Conservation (phyloP, 2,888 invertebrate species). For the Hemicrepidius hirtus region DNA sequence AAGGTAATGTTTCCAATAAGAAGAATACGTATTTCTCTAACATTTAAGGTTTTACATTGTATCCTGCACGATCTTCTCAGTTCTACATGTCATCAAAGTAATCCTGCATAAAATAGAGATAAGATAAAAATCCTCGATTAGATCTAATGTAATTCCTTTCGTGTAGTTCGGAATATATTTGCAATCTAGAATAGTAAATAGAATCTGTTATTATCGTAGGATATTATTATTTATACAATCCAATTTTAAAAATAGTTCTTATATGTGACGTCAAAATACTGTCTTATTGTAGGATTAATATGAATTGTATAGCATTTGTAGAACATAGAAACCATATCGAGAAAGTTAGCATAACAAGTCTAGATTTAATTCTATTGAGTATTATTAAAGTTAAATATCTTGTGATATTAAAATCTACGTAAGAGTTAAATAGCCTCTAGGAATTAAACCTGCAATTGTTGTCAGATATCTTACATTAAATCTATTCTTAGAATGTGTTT, state of each 20-base stretch:
- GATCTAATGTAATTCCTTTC: slow-evolving; percentile 4
- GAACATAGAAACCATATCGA: slow-evolving; percentile 40
- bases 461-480: slow-evolving; percentile 24
- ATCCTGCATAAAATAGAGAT: background rate
- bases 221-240: background rate
- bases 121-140: background rate
- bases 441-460: slow-evolving; percentile 28
- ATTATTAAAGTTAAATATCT: slow-evolving; percentile 39
- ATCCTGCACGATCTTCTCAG: background rate
- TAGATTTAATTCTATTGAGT: slow-evolving; percentile 26
- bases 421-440: slow-evolving; percentile 33
- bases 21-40: background rate
- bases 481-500: slow-evolving; percentile 31
- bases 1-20: background rate
- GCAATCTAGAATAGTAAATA: slow-evolving; percentile 9
- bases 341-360: slow-evolving; percentile 5
- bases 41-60: background rate
- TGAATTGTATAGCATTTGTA: slow-evolving; percentile 18
- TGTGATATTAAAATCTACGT: slow-evolving; percentile 42
- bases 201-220: slow-evolving; percentile 18
- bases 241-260: slow-evolving; percentile 11
- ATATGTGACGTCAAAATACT: slow-evolving; percentile 8
- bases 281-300: slow-evolving; percentile 4
- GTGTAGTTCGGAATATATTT: slow-evolving; percentile 1
- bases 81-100: background rate